Percentiles rank a stretch among this genome's conserved stretches.
Evolutionary conservation across 1,140 invertebrate species (phyloP).

Genomic region (Drosophila bipectinata): DNA sequence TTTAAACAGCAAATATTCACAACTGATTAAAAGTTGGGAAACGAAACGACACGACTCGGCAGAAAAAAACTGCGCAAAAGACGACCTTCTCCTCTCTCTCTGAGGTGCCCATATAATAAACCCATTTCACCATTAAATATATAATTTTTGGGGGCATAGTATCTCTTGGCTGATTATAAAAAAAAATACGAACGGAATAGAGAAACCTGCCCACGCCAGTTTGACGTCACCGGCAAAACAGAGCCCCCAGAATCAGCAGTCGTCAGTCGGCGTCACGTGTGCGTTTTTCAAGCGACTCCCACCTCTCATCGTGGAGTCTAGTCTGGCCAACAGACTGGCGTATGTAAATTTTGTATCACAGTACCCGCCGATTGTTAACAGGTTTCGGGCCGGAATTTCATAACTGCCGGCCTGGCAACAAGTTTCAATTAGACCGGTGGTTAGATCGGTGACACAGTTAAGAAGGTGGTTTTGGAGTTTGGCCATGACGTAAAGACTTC

Average conservation of each 20-base stretch:
- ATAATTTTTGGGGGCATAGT: slow-evolving; percentile 33
- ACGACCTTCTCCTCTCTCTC: slow-evolving; percentile 12
- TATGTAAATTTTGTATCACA: slow-evolving; percentile 33
- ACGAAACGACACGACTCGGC: slow-evolving; percentile 7
- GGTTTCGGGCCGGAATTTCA: slow-evolving; percentile 46
- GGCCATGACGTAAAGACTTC: slow-evolving; percentile 60
- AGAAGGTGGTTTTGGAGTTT: neutral
- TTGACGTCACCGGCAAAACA: slow-evolving; percentile 59
- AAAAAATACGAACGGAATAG: slow-evolving; percentile 35
- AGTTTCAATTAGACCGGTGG: slow-evolving; percentile 34
- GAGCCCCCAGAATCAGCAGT: slow-evolving; percentile 7
- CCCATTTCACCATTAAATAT: slow-evolving; percentile 61
- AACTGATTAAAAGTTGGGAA: slow-evolving; percentile 55
- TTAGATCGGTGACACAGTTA: slow-evolving; percentile 41
- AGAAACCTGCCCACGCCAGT: slow-evolving; percentile 25
- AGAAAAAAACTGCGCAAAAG: slow-evolving; percentile 52
- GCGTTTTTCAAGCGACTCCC: slow-evolving; percentile 6
- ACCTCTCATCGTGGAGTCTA: slow-evolving; percentile 21
- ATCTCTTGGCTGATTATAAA: slow-evolving; percentile 58
- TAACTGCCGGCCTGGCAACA: slow-evolving; percentile 61
- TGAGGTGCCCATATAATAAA: slow-evolving; percentile 18
- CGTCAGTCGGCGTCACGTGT: slow-evolving; percentile 51
- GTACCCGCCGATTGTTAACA: slow-evolving; percentile 9
- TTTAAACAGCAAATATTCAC: slow-evolving; percentile 51
- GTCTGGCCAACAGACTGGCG: slow-evolving; percentile 39